Percentiles rank a stretch among this genome's conserved stretches.
Evolutionary conservation across 2,797 vertebrate genomes (phyloP).

Genomic region (Peromyscus eremicus): DNA sequence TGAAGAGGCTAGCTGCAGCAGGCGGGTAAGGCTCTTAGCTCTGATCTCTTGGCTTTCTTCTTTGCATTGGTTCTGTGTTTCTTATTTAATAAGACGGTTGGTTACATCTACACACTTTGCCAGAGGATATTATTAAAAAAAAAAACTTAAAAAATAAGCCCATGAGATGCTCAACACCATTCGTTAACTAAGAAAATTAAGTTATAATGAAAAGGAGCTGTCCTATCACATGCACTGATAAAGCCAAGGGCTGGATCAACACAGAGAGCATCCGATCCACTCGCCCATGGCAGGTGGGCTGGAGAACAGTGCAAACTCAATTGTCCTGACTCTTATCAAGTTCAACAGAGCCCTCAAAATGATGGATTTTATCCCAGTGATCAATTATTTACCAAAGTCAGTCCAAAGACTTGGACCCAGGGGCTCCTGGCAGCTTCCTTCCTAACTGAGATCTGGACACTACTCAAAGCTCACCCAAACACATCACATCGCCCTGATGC

Average conservation of each 20-base stretch:
- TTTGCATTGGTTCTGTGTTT: too few relatives aligned
- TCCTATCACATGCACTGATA: neutral
- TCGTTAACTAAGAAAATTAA: neutral
- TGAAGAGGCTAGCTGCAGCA: too few relatives aligned
- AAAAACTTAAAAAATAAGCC: neutral
- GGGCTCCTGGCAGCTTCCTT: neutral
- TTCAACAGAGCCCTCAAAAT: neutral
- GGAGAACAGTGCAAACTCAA: neutral
- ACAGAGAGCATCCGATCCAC: accelerated
- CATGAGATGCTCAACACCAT: neutral
- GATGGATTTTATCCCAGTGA: neutral
- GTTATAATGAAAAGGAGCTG: neutral
- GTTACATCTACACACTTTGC: too few relatives aligned
- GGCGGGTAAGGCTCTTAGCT: too few relatives aligned
- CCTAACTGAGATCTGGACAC: neutral
- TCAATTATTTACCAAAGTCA: neutral
- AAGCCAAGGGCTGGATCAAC: accelerated
- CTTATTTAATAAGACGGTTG: too few relatives aligned
- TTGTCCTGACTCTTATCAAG: neutral
- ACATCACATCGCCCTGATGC: accelerated
- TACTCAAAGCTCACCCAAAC: neutral
- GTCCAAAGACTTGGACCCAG: neutral
- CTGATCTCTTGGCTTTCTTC: too few relatives aligned
- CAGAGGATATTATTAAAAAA: neutral
- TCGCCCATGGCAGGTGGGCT: neutral